Evolutionary conservation across 2,888 invertebrate genomes (phyloP), one percentile per base, ranked within the genome.

Genomic region (Eustalomyia histrio): DNA sequence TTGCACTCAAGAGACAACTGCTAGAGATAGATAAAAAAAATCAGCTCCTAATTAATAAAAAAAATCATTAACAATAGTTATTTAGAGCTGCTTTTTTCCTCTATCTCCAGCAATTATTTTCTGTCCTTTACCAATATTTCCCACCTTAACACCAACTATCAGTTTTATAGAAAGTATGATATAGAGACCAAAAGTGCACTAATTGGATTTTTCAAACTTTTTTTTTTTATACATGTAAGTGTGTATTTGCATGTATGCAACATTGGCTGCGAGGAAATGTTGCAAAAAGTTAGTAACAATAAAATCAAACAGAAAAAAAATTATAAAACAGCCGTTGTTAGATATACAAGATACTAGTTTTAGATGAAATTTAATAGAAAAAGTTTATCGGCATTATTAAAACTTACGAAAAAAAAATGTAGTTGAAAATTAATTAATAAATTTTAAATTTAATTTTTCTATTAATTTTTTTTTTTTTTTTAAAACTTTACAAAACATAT

Each of bases 131-230:
- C 7, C 3, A 29, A 6, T 29, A 29, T 29, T 29, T 4, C 1
- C 7, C 7, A 6, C 29, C 29, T 7, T 29, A 29, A 6, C 7
- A 7, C 3, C 39, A 53, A 33, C 57, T 64, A 57, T 61, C 24
- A 1, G 39, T 39, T 39, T 60, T 65, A 29, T 21, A 16, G 52
- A 1, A n/a, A 52, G 16, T 17, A 16, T 24, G n/a, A 29, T 17
- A 43, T n/a, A 9, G 29, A 72, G 67, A 71, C 72, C 67, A 67
- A 80, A 80, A 75, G 72, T 67, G 72, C 67, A 80, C 80, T 80
- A 80, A 80, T 80, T 80, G 80, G 80, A 80, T 80, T 80, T 80
- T 72, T 53, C 69, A 80, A 80, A 80, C 16, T 17, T 39, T 55
- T 58, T 47, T 53, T 39, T 17, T 55, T n/a, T n/a, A n/a, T n/a